Conservation (phyloP, 2,797 vertebrate species). For the Lates japonicus region DNA sequence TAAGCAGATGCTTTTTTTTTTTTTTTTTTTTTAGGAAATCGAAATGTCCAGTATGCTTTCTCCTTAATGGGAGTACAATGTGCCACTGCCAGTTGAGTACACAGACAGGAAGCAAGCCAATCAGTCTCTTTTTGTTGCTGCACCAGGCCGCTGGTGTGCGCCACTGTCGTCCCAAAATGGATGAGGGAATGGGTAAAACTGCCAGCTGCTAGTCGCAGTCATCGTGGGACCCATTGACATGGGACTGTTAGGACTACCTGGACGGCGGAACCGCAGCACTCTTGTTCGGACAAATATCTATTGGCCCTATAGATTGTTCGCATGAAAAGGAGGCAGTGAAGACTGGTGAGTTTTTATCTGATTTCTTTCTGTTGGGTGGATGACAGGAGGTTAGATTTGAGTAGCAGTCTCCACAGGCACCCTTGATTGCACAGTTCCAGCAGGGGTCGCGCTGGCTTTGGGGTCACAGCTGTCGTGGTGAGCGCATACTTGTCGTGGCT, state of each 20-base stretch:
- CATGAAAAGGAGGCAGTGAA: constrained; percentile 37
- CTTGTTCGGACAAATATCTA: constrained; percentile 75
- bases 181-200: constrained; percentile 26
- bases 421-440: constrained; percentile 92
- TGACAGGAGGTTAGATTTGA: constrained; percentile 14
- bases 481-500: constrained; percentile 85
- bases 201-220: constrained; percentile 44
- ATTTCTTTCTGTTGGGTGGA: constrained; percentile 21
- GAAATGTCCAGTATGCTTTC: constrained; percentile 62
- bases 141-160: too few relatives aligned
- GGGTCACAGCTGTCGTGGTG: constrained; percentile 91
- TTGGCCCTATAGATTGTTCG: constrained; percentile 20
- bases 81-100: constrained; percentile 68
- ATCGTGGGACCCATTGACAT: constrained; percentile 17
- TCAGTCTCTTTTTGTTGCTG: constrained; percentile 52
- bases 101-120: constrained; percentile 44
- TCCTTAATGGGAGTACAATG: constrained; percentile 49
- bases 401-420: constrained; percentile 66
- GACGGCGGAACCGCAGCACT: constrained; percentile 35
- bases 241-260: constrained; percentile 1
- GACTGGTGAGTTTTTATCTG: constrained; percentile 33
- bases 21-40: constrained; percentile 36
- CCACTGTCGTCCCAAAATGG: constrained; percentile 18
- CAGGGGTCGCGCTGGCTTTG: constrained; percentile 91
- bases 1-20: constrained; percentile 75